Conservation (phyloP, 2,797 vertebrate species). For the Neosilurus mollespiculum region DNA sequence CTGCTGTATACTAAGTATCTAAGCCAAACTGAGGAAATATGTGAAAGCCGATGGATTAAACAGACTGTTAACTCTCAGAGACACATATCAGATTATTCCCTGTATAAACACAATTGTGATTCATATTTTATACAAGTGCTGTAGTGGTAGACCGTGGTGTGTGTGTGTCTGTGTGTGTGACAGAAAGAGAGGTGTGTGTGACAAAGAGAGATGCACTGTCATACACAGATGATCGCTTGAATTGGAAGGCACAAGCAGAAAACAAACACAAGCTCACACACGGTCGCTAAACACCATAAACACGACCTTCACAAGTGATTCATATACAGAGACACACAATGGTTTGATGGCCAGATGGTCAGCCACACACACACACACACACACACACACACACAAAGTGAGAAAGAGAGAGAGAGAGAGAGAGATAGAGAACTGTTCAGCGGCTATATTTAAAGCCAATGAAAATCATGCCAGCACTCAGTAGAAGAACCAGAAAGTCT, state of each 20-base stretch:
- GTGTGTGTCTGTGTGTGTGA: not conserved
- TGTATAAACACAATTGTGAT: conserved; percentile 15
- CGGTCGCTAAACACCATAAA: conserved; percentile 13
- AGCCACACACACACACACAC: not conserved
- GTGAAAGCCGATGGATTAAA: conserved; percentile 25
- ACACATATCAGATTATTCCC: not conserved
- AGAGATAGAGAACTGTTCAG: not conserved
- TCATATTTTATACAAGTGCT: conserved; percentile 7
- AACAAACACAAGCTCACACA: conserved; percentile 33
- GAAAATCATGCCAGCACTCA: conserved; percentile 18
- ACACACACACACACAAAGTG: not conserved
- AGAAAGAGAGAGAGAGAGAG: conserved; percentile 4
- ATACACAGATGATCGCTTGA: not conserved
- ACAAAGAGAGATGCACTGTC: not conserved
- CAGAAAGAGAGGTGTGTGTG: not conserved
- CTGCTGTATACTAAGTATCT: not conserved
- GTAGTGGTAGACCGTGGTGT: not conserved
- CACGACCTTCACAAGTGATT: conserved; percentile 26
- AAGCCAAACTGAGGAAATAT: not conserved
- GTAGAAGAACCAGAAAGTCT: conserved; percentile 28
- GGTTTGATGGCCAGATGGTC: conserved; percentile 33
- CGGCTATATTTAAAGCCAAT: conserved; percentile 35
- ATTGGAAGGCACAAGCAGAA: not conserved
- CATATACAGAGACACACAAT: conserved; percentile 12
- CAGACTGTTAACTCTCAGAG: not conserved